A percentile compares a stretch with the other conserved stretches of the same genome.
These are phyloP conservation scores for Piscicola geometra DNA, from an alignment of 2,888 invertebrate genomes.

Conservation along the genomic window DNA sequence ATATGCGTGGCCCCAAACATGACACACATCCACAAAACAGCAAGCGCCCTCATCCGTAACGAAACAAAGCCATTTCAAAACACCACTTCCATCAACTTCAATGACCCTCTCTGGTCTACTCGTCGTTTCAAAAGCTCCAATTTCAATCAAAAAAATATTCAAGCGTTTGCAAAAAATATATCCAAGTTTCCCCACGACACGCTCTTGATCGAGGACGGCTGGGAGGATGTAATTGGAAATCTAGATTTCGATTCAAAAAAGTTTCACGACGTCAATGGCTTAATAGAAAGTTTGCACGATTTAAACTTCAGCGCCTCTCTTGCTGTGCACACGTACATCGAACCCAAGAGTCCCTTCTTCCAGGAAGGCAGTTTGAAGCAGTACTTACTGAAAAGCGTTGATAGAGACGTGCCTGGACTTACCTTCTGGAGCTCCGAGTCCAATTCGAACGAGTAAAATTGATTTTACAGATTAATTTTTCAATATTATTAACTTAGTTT, in stretches of 20 bases:
- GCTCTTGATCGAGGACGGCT: constrained; percentile 71
- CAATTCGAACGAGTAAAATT: background rate
- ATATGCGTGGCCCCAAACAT: constrained; percentile 62
- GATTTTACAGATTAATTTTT: too few relatives aligned
- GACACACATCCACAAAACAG: constrained; percentile 64
- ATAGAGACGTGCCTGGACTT: constrained; percentile 35
- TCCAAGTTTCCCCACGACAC: constrained; percentile 45
- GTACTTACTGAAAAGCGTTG: constrained; percentile 23
- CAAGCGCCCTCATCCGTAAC: constrained; percentile 58
- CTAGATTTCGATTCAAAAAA: constrained; percentile 69
- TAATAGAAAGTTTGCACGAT: constrained; percentile 61
- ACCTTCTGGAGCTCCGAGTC: constrained; percentile 28
- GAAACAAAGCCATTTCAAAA: constrained; percentile 55
- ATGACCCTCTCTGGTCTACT: constrained; percentile 80
- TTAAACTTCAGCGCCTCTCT: constrained; percentile 69
- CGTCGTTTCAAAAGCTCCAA: constrained; percentile 71
- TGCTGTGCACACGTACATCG: constrained; percentile 69
- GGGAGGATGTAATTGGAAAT: constrained; percentile 81
- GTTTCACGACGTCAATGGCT: constrained; percentile 66
- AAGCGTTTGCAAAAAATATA: constrained; percentile 44
- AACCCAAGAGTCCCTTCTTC: constrained; percentile 75
- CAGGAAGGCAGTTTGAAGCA: constrained; percentile 60
- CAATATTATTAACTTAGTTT: too few relatives aligned
- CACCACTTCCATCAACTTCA: constrained; percentile 58
- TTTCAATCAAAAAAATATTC: constrained; percentile 61